phyloP scores from a whole-genome alignment of 2,888 invertebrate species.

The Troglohyphantes excavatus region DNA sequence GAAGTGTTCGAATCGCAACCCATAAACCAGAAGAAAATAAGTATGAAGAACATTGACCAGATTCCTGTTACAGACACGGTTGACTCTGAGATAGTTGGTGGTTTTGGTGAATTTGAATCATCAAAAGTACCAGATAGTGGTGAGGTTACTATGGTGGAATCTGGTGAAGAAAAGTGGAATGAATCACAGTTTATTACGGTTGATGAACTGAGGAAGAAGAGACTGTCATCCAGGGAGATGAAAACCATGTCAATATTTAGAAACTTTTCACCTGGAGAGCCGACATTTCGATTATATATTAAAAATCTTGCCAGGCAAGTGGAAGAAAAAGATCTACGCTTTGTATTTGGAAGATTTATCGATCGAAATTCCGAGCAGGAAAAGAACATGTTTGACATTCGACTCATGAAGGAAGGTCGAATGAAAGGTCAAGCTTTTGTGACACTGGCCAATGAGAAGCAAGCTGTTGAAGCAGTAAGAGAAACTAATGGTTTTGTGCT shows the following conservation, averaged over 20 bases:
- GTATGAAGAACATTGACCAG: constrained; percentile 57
- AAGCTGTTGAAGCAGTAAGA: constrained; percentile 89
- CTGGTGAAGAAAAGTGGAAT: constrained; percentile 79
- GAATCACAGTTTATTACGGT: constrained; percentile 85
- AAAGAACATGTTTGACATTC: constrained; percentile 86
- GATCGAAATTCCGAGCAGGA: constrained; percentile 47
- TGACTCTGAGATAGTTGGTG: constrained; percentile 51
- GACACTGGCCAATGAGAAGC: constrained; percentile 88
- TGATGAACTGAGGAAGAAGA: constrained; percentile 87
- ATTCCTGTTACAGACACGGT: constrained; percentile 2
- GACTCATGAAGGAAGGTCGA: constrained; percentile 95
- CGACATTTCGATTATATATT: constrained; percentile 92
- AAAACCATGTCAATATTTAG: constrained; percentile 89
- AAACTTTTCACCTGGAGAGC: constrained; percentile 91
- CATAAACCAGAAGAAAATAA: constrained; percentile 70
- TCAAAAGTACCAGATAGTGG: constrained; percentile 80
- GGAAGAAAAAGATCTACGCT: constrained; percentile 84
- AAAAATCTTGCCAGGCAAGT: constrained; percentile 94
- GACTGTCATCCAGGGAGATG: constrained; percentile 88
- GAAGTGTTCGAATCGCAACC: constrained; percentile 85
- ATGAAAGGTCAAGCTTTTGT: constrained; percentile 99
- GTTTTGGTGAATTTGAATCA: constrained; percentile 73
- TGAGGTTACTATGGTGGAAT: constrained; percentile 70
- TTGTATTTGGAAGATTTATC: constrained; percentile 65
- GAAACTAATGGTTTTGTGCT: constrained; percentile 94